Base-by-base conservation (phyloP, 2,113 vertebrate genomes). In the Grammatotria lemairii region DNA sequence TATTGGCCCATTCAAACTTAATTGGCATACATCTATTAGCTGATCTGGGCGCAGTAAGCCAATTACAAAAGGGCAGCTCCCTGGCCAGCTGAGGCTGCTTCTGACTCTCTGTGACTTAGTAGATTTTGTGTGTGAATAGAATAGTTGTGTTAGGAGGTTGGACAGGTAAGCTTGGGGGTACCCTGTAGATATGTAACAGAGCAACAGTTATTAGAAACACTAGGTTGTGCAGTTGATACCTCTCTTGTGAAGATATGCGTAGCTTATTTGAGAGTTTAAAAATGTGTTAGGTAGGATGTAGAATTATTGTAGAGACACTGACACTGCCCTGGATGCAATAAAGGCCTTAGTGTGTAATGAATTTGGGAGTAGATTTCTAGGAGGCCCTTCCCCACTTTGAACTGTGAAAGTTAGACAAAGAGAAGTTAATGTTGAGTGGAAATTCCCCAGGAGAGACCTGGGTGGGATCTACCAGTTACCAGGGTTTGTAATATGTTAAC, bases 131-230 rank as follows among this genome's bases (percentile, higher is more conserved):
- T 33, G 58, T 63, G 58, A 63, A 33, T 63, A 63, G 58, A 35
- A 19, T 63, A 28, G 31, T 63, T 63, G 4, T 33, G 0, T 63
- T 60, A 33, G 58, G 28, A 63, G 28, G 28, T 19, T 7, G 58
- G 31, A 35, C 17, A 0, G 9, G 0, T 63, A 63, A 63, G 5
- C 0, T 63, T 63, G 58, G 58, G 17, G 2, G 31, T 60, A 31
- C 57, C 14, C 0, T 31, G 0, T 31, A 60, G 3, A 60, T 60
- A 6, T 58, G 8, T 58, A 58, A 58, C 26, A 58, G 57, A 58
- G 26, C 8, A 17, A 58, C 57, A 17, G 57, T 63, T 63, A 63
- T 63, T 33, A 33, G 58, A 63, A 63, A 63, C 58, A 63, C 4
- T 63, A 1, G 9, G 58, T 33, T 63, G 16, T 63, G 58, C 4